Conservation (phyloP, 92 coral and sea anemone genomes). For the Paramuricea clavata region DNA sequence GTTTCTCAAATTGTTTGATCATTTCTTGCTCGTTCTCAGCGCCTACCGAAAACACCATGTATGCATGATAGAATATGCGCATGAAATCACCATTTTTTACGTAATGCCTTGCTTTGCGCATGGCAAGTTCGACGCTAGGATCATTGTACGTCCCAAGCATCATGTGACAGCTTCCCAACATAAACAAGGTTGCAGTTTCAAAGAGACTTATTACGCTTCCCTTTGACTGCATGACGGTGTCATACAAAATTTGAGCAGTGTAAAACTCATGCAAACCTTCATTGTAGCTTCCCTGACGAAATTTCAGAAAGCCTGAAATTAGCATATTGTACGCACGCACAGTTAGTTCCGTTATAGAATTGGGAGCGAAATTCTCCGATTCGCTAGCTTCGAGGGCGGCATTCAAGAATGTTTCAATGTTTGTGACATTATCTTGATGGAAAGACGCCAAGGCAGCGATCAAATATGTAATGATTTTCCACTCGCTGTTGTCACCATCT, state of each 20-base stretch:
- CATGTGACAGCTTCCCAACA: slow-evolving; percentile 24
- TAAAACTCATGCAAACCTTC: slow-evolving; percentile 16
- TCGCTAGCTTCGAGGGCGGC: background rate
- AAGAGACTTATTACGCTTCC: slow-evolving; percentile 2
- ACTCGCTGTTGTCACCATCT: slow-evolving; percentile 1
- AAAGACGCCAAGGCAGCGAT: slow-evolving; percentile 24
- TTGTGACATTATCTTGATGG: slow-evolving; percentile 16
- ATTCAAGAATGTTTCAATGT: slow-evolving; percentile 3
- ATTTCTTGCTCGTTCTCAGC: background rate
- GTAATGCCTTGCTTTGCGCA: slow-evolving; percentile 9
- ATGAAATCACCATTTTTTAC: slow-evolving; percentile 30
- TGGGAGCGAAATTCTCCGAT: background rate
- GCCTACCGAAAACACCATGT: background rate
- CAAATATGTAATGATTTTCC: slow-evolving; percentile 23
- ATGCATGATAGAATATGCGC: slow-evolving; percentile 31
- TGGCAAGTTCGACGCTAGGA: slow-evolving; percentile 13
- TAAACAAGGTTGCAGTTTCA: background rate
- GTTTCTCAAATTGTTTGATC: slow-evolving; percentile 11
- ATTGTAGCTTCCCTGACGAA: background rate
- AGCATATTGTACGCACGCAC: slow-evolving; percentile 22
- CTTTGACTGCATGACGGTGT: slow-evolving; percentile 12
- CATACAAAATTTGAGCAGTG: slow-evolving; percentile 3
- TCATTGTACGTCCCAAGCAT: slow-evolving; percentile 2
- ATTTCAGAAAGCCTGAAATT: slow-evolving; percentile 1
- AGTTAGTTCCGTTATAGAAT: background rate